phyloP scores from a whole-genome alignment of 2,113 vertebrate genomes.

The Ploceus nigricollis region DNA sequence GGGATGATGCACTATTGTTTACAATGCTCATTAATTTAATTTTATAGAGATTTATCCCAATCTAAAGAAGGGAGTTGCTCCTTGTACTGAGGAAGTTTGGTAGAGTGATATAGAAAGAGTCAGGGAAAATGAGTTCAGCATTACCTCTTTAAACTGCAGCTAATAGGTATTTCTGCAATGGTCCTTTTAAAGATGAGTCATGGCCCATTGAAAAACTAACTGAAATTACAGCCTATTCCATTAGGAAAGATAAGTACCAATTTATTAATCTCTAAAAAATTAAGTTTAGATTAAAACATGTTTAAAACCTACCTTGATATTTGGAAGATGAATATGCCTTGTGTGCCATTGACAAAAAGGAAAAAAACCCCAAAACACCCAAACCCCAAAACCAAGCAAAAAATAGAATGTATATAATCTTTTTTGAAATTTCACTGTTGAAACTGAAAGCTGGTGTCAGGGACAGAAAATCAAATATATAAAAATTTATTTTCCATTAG shows the following conservation, averaged over 20 bases:
- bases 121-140: background rate
- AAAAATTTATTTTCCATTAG: background rate
- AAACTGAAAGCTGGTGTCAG: background rate
- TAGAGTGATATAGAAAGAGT: background rate
- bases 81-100: background rate
- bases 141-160: conserved; percentile 49
- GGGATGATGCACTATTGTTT: background rate
- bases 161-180: conserved; percentile 52
- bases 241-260: conserved; percentile 59
- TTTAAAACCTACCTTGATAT: background rate
- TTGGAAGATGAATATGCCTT: conserved; percentile 4
- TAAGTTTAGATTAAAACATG: background rate
- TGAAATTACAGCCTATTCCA: conserved; percentile 54
- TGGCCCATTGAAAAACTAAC: conserved; percentile 56
- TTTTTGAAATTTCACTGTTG: background rate
- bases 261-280: conserved; percentile 19
- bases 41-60: background rate
- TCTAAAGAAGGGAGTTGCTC: background rate
- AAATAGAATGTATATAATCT: background rate
- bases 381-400: background rate
- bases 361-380: background rate
- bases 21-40: background rate
- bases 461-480: background rate
- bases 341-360: background rate
- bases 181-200: conserved; percentile 40